A percentile compares a stretch with the other conserved stretches of the same genome.
phyloP scores from a whole-genome alignment of 2,797 vertebrate genomes.

The Cirrhinus molitorella region DNA sequence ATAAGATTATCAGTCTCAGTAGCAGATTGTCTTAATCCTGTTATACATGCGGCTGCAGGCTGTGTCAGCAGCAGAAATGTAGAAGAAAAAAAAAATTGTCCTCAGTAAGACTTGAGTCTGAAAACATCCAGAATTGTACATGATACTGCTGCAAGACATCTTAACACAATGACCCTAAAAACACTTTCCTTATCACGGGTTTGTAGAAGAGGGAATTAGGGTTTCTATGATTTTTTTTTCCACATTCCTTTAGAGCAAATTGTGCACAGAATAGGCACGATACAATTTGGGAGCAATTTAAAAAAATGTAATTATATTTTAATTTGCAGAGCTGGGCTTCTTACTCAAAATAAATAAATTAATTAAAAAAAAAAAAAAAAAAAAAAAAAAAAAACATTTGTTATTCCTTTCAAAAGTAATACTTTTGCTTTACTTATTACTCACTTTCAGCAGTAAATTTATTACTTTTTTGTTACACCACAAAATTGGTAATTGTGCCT shows the following conservation, averaged over 20 bases:
- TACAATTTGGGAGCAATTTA: background rate
- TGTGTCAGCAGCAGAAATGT: constrained; percentile 46
- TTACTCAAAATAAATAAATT: background rate
- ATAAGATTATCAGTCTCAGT: constrained; percentile 69
- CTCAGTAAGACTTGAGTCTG: constrained; percentile 53
- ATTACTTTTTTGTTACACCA: no score
- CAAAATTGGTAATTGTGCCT: background rate
- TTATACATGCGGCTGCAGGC: constrained; percentile 64
- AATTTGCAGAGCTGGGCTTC: background rate
- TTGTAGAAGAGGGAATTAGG: constrained; percentile 17
- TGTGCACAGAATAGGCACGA: background rate
- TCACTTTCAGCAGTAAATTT: no score
- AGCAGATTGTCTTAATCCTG: constrained; percentile 71
- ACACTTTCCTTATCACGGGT: constrained; percentile 26
- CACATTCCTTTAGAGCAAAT: background rate
- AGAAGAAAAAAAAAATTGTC: constrained; percentile 23
- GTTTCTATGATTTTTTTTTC: background rate
- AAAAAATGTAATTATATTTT: background rate
- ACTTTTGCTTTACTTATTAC: background rate
- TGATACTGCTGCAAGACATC: constrained; percentile 39
- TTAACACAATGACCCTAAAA: constrained; percentile 32
- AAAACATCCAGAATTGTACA: constrained; percentile 3
- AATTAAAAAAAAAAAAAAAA: no score
- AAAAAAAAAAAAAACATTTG: no score
- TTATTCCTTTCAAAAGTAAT: background rate